Percentiles rank a stretch among this genome's conserved stretches.
phyloP scores from a whole-genome alignment of 2,797 vertebrate genomes.

The Threskiornis aethiopicus region DNA sequence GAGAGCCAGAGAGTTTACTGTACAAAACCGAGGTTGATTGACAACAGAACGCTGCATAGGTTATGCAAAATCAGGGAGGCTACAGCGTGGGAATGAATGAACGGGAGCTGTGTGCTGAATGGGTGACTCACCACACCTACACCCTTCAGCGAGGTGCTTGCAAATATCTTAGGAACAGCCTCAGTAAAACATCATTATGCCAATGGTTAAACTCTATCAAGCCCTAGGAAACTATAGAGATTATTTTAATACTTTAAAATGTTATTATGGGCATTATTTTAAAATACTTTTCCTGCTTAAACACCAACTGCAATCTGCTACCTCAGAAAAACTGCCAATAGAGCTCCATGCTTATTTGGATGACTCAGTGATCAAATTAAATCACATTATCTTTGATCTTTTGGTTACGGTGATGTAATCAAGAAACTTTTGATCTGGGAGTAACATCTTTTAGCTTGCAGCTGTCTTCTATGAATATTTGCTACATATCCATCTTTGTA shows the following conservation, averaged over 20 bases:
- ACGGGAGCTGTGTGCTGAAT: background rate
- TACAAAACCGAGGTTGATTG: background rate
- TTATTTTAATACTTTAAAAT: slow-evolving; percentile 19
- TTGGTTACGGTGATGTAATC: slow-evolving; percentile 60
- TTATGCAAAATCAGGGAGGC: slow-evolving; percentile 21
- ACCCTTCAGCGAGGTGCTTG: background rate
- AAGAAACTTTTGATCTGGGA: slow-evolving; percentile 51
- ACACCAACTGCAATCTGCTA: slow-evolving; percentile 42
- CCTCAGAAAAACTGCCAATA: slow-evolving; percentile 42
- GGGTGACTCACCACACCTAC: slow-evolving; percentile 59
- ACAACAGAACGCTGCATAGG: background rate
- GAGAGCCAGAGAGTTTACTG: slow-evolving; percentile 15
- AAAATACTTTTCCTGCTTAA: slow-evolving; percentile 46
- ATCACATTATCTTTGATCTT: slow-evolving; percentile 59
- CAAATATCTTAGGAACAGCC: background rate
- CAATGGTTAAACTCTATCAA: background rate
- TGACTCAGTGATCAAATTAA: slow-evolving; percentile 62
- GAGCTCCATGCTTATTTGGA: slow-evolving; percentile 35
- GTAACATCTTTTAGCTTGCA: slow-evolving; percentile 52
- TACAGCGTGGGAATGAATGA: slow-evolving; percentile 26
- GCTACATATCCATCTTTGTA: slow-evolving; percentile 14
- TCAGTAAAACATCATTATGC: slow-evolving; percentile 1
- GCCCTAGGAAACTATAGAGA: background rate
- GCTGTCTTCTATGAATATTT: slow-evolving; percentile 48
- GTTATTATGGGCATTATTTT: slow-evolving; percentile 44